A percentile compares a stretch with the other conserved stretches of the same genome.
These are phyloP conservation scores for Cynopterus brachyotis DNA, from an alignment of 2,113 vertebrate genomes.

Conservation along the genomic window DNA sequence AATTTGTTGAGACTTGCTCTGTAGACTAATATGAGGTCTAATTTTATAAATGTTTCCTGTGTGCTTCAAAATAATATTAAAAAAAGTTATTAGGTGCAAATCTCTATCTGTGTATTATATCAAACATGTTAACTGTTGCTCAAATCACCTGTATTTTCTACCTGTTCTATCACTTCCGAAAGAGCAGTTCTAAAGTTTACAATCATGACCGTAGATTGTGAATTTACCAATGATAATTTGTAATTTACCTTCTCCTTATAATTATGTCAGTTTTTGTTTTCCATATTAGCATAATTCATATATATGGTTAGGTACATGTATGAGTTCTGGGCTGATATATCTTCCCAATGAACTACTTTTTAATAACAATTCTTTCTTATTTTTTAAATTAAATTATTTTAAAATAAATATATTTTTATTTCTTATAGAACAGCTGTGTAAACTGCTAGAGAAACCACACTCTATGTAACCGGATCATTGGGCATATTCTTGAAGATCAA, in stretches of 20 bases:
- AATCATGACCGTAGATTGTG: not conserved
- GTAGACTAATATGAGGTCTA: not conserved
- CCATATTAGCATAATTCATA: not conserved
- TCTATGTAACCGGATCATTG: constrained; percentile 5
- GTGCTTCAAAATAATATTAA: not conserved
- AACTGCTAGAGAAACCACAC: not conserved
- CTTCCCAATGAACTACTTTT: not conserved
- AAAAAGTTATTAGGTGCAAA: not conserved
- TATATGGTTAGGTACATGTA: not conserved
- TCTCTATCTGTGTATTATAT: not conserved
- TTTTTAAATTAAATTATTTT: not conserved
- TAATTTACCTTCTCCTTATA: not conserved
- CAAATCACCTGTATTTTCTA: not conserved
- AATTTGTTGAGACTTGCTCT: not conserved
- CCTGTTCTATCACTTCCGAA: not conserved
- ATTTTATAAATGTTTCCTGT: not conserved
- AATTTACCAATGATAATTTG: no score
- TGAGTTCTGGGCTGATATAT: not conserved
- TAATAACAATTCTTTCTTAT: not conserved
- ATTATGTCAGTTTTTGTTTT: not conserved
- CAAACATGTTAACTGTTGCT: not conserved
- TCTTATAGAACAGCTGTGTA: constrained; percentile 12
- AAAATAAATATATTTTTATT: not conserved
- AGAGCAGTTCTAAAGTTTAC: not conserved
- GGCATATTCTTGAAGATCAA: constrained; percentile 80